Percentiles rank a stretch among this genome's conserved stretches.
phyloP scores from a whole-genome alignment of 2,113 vertebrate species.

The Hipposideros armiger region DNA sequence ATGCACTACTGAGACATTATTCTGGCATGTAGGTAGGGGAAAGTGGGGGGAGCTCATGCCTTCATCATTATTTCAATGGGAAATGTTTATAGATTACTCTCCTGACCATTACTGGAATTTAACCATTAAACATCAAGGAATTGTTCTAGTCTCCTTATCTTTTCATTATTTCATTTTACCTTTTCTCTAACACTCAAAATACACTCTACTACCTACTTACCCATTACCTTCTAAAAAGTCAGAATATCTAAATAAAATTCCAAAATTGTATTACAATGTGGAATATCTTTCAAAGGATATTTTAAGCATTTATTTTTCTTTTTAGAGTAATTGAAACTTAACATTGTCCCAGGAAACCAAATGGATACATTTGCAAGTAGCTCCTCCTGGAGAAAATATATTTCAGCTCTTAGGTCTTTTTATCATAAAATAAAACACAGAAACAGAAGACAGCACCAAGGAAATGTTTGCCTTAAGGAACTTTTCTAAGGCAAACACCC shows the following conservation, averaged over 20 bases:
- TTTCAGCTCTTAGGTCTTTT: conserved; percentile 19
- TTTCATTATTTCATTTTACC: background rate
- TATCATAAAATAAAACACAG: background rate
- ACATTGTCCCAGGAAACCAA: conserved; percentile 41
- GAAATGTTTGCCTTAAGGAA: background rate
- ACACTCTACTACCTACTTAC: background rate
- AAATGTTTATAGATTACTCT: background rate
- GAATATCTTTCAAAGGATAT: background rate
- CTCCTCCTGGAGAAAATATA: background rate
- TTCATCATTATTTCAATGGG: background rate
- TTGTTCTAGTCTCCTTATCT: background rate
- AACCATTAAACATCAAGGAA: background rate
- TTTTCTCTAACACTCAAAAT: conserved; percentile 18
- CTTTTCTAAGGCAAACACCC: background rate
- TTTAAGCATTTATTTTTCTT: conserved; percentile 5
- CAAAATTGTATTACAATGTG: background rate
- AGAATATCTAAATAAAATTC: conserved; percentile 24
- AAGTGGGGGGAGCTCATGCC: no score
- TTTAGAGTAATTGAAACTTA: conserved; percentile 18
- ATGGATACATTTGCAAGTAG: conserved; percentile 26
- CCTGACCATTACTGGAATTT: background rate
- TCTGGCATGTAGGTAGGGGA: background rate
- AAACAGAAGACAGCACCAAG: background rate
- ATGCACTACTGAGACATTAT: background rate
- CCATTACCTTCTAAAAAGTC: background rate